phyloP scores from a whole-genome alignment of 2,888 invertebrate genomes.

The Euzophera pinguis region DNA sequence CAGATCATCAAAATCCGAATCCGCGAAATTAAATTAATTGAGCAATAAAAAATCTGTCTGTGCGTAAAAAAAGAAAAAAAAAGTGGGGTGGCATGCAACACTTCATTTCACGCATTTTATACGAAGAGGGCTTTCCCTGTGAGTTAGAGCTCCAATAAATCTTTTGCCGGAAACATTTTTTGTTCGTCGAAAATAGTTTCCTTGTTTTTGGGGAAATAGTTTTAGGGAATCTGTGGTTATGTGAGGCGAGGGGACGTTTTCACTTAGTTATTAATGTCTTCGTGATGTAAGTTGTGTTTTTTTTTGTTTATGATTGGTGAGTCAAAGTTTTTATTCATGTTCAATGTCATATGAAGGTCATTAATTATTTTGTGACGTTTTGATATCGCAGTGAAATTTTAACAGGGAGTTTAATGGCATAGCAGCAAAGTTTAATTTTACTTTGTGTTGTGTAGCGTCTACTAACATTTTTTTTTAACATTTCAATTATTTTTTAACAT shows the following conservation, averaged over 20 bases:
- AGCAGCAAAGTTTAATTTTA: no score
- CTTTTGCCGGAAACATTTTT: slow-evolving; percentile 72
- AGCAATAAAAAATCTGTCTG: slow-evolving; percentile 64
- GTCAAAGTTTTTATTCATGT: background rate
- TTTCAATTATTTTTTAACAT: no score
- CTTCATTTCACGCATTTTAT: slow-evolving; percentile 78
- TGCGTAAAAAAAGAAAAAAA: slow-evolving; percentile 35
- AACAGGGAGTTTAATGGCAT: no score
- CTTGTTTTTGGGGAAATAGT: slow-evolving; percentile 64
- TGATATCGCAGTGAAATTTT: background rate
- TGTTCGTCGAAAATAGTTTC: slow-evolving; percentile 76
- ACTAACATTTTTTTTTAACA: no score
- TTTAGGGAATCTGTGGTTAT: slow-evolving; percentile 29
- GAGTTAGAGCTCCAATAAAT: slow-evolving; percentile 67
- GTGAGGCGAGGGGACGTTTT: slow-evolving; percentile 28
- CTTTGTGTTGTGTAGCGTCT: no score
- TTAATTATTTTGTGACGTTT: background rate
- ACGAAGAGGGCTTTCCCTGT: slow-evolving; percentile 48
- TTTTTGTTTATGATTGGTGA: background rate
- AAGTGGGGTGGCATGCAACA: slow-evolving; percentile 56
- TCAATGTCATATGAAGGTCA: background rate
- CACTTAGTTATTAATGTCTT: slow-evolving; percentile 52
- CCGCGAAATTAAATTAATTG: slow-evolving; percentile 61
- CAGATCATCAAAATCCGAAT: slow-evolving; percentile 41
- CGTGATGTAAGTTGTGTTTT: slow-evolving; percentile 10